Evolutionary conservation across 2,113 vertebrate genomes (phyloP).

Genomic region (Lampris incognitus): DNA sequence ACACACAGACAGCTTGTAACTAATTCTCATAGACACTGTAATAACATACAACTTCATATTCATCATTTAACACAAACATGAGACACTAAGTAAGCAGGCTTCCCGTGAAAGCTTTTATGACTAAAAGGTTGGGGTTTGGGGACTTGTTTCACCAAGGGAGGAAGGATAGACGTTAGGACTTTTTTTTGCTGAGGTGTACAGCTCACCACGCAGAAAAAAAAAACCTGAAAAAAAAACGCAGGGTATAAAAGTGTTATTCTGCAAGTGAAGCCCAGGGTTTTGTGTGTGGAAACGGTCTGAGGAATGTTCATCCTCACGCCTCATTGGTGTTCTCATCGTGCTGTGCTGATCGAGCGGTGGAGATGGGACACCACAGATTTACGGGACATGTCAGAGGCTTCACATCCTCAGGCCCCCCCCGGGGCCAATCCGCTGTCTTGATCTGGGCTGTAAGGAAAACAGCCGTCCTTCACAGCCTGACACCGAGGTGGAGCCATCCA

Average conservation of each 20-base stretch:
- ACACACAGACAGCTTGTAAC: slow-evolving; percentile 44
- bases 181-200: slow-evolving; percentile 60
- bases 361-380: slow-evolving; percentile 79
- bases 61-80: slow-evolving; percentile 69
- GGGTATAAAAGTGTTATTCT: slow-evolving; percentile 62
- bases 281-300: slow-evolving; percentile 67
- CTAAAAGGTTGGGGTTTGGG: slow-evolving; percentile 33
- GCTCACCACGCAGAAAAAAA: slow-evolving; percentile 39
- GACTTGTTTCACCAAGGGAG: slow-evolving; percentile 46
- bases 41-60: slow-evolving; percentile 67
- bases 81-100: slow-evolving; percentile 48
- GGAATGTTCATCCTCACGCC: slow-evolving; percentile 80
- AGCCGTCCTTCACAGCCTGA: slow-evolving; percentile 77
- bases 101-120: slow-evolving; percentile 59
- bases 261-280: slow-evolving; percentile 55
- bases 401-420: slow-evolving; percentile 73
- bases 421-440: slow-evolving; percentile 78
- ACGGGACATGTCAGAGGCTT: slow-evolving; percentile 78
- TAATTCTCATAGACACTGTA: slow-evolving; percentile 52
- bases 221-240: background rate
- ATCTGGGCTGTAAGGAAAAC: slow-evolving; percentile 79
- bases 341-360: slow-evolving; percentile 60
- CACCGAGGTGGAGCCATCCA: slow-evolving; percentile 76
- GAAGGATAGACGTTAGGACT: slow-evolving; percentile 36
- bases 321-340: slow-evolving; percentile 78